Evolutionary conservation across 2,797 vertebrate species (phyloP).

Genomic region (Hyperoplus immaculatus): DNA sequence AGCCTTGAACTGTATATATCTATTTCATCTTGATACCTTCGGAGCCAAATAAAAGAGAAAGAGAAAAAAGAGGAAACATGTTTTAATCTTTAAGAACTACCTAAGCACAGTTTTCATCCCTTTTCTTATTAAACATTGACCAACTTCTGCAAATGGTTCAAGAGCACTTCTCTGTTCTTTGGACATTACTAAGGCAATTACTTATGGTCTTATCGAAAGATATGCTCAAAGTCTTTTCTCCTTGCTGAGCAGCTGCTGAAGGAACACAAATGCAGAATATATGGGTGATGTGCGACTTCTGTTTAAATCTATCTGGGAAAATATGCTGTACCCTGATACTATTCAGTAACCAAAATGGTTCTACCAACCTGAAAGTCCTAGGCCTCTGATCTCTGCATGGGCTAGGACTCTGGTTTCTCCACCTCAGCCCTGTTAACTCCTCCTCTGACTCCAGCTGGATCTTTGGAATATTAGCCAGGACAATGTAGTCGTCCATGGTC

Average conservation of each 20-base stretch:
- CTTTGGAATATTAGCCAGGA: slow-evolving; percentile 92
- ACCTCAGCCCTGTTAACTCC: slow-evolving; percentile 71
- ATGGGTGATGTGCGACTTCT: not conserved
- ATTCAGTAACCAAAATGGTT: not conserved
- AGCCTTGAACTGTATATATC: slow-evolving; percentile 58
- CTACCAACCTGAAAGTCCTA: slow-evolving; percentile 79
- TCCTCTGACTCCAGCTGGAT: slow-evolving; percentile 86
- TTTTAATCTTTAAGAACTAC: not conserved
- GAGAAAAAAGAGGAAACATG: not conserved
- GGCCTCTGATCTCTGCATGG: slow-evolving; percentile 91
- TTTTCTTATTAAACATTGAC: not conserved
- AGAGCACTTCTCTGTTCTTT: not conserved
- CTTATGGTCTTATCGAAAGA: slow-evolving; percentile 16
- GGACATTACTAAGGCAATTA: slow-evolving; percentile 14
- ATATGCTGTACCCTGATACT: not conserved
- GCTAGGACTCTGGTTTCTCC: slow-evolving; percentile 87
- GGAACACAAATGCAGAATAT: slow-evolving; percentile 11
- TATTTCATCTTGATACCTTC: slow-evolving; percentile 70
- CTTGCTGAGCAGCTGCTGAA: not conserved
- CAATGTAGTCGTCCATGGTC: slow-evolving; percentile 90
- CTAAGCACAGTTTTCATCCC: not conserved
- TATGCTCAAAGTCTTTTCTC: slow-evolving; percentile 5
- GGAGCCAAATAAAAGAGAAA: slow-evolving; percentile 30
- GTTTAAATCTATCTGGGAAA: not conserved
- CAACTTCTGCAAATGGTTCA: slow-evolving; percentile 7